These are phyloP conservation scores for Lepidothrix coronata DNA, from an alignment of 2,113 vertebrate species.

Conservation along the genomic window DNA sequence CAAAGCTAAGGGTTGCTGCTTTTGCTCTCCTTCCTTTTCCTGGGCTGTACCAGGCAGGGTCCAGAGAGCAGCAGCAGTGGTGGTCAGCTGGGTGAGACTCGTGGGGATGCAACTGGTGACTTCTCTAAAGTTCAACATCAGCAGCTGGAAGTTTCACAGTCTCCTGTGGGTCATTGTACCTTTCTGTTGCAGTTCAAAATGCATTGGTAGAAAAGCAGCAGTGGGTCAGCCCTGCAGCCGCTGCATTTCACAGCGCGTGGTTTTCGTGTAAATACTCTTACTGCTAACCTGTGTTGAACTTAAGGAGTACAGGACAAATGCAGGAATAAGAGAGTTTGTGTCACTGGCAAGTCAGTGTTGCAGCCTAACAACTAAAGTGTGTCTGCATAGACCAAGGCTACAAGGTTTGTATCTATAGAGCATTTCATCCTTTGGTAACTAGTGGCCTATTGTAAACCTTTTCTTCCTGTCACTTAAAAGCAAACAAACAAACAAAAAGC, in stretches of 20 bases:
- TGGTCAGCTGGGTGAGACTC: neutral
- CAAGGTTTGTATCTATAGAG: neutral
- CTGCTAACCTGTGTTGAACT: neutral
- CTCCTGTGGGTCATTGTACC: neutral
- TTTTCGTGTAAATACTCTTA: neutral
- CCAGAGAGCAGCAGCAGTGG: neutral
- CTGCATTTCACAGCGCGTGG: fast-evolving
- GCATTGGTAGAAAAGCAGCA: neutral
- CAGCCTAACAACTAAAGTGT: neutral
- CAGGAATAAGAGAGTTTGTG: neutral
- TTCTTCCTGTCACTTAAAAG: neutral
- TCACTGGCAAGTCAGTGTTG: neutral
- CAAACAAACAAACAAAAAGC: neutral
- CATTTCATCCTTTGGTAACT: neutral
- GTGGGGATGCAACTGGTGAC: neutral
- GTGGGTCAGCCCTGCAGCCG: neutral
- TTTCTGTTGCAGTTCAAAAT: neutral
- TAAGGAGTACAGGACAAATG: neutral
- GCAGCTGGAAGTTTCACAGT: neutral
- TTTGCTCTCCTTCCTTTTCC: neutral
- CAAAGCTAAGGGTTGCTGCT: neutral
- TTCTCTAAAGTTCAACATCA: neutral
- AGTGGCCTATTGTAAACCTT: neutral
- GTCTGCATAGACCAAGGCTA: neutral
- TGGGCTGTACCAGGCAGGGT: neutral